Percentiles rank a stretch among this genome's conserved stretches.
phyloP scores from a whole-genome alignment of 2,113 vertebrate genomes.

The Bettongia penicillata region DNA sequence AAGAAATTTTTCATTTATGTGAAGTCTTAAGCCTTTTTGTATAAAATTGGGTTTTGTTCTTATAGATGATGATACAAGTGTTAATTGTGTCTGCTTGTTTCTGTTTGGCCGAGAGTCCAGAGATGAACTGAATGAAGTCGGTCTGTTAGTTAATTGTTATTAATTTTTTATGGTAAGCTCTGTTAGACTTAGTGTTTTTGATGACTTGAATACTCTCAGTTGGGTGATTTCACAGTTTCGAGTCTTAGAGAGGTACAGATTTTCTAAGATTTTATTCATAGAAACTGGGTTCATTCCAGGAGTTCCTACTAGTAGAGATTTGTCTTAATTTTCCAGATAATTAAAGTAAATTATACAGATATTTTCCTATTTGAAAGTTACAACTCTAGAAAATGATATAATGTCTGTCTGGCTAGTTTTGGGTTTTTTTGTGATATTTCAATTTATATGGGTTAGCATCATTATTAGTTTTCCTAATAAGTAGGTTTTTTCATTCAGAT shows the following conservation, averaged over 20 bases:
- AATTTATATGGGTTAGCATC: neutral
- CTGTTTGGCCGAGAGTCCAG: constrained; percentile 19
- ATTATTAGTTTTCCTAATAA: neutral
- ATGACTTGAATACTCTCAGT: constrained; percentile 12
- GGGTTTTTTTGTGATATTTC: neutral
- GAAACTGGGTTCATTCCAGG: neutral
- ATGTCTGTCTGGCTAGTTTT: neutral
- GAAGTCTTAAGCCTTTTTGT: constrained; percentile 19
- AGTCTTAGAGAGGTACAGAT: neutral
- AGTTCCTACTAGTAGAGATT: neutral
- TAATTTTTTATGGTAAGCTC: constrained; percentile 46
- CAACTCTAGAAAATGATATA: neutral
- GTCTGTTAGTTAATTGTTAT: too few species aligned
- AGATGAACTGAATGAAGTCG: constrained; percentile 46
- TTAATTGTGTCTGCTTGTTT: constrained; percentile 32
- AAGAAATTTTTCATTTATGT: constrained; percentile 20
- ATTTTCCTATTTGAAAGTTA: neutral
- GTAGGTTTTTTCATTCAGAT: neutral
- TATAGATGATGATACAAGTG: constrained; percentile 32
- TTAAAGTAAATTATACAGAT: neutral
- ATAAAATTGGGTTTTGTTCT: constrained; percentile 42
- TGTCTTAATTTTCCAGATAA: neutral
- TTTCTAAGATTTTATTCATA: constrained; percentile 2
- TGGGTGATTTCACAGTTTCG: neutral
- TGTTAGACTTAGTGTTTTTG: constrained; percentile 48